Conservation (phyloP, 23 tunicate genomes). For the Trididemnum nubilum region DNA sequence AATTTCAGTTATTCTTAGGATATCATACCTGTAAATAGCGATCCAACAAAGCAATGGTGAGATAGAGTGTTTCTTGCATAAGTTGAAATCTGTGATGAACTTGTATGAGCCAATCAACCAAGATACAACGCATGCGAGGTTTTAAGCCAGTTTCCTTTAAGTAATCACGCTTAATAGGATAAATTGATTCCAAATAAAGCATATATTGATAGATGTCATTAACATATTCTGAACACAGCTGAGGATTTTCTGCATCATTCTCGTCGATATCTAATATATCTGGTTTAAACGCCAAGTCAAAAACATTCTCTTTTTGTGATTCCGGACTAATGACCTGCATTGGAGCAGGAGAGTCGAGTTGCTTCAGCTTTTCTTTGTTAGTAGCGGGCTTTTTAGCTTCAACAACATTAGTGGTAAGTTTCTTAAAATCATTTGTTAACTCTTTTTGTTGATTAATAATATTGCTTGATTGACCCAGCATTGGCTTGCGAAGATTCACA, state of each 20-base stretch:
- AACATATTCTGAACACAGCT: conserved; percentile 88
- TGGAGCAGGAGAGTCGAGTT: background rate
- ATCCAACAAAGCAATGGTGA: conserved; percentile 94
- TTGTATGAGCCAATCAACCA: conserved; percentile 98
- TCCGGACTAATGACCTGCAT: conserved; percentile 48
- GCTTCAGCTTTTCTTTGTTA: background rate
- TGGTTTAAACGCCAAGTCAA: conserved; percentile 50
- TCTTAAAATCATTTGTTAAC: conserved; percentile 7
- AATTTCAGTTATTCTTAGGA: no score
- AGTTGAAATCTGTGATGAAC: conserved; percentile 96
- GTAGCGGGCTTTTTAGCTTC: conserved; percentile 21
- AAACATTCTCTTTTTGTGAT: conserved; percentile 34
- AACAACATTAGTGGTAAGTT: conserved; percentile 18
- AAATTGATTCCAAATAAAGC: conserved; percentile 73
- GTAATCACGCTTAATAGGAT: conserved; percentile 48
- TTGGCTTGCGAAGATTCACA: conserved; percentile 49
- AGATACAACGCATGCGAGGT: conserved; percentile 79
- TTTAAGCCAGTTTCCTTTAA: conserved; percentile 62
- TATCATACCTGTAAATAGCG: conserved; percentile 68
- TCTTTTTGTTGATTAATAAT: conserved; percentile 17
- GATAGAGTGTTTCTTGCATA: conserved; percentile 90
- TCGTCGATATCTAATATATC: conserved; percentile 73
- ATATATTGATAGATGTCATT: conserved; percentile 93
- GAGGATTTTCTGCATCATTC: conserved; percentile 82
- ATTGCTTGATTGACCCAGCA: conserved; percentile 34